phyloP scores from a whole-genome alignment of 2,888 invertebrate species.

The Didymodactylos carnosus region DNA sequence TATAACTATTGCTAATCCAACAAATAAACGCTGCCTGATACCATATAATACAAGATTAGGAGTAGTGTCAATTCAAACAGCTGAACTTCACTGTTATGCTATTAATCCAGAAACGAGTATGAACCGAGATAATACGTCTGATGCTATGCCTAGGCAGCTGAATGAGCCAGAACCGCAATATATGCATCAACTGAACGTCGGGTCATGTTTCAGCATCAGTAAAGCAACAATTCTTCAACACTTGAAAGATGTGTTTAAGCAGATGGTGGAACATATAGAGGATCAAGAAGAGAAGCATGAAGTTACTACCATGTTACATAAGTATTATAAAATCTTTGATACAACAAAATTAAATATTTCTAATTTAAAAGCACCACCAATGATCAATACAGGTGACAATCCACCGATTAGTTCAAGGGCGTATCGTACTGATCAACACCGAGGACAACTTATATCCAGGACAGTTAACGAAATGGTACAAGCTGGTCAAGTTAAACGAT shows the following conservation, averaged over 20 bases:
- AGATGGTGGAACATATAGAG: not conserved
- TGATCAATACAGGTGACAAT: not conserved
- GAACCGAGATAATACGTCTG: too few species aligned
- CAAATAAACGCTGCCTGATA: not conserved
- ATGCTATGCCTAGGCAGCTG: too few species aligned
- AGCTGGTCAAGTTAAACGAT: not conserved
- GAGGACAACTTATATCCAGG: not conserved
- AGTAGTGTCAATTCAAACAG: not conserved
- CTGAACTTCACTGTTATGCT: not conserved
- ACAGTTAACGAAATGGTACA: not conserved
- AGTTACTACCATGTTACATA: not conserved
- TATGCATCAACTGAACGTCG: too few species aligned
- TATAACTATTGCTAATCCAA: not conserved
- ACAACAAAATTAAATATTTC: not conserved
- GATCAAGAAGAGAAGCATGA: not conserved
- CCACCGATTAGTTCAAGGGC: not conserved
- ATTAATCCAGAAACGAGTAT: not conserved
- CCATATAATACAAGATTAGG: not conserved
- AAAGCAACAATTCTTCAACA: not conserved
- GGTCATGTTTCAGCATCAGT: too few species aligned
- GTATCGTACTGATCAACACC: not conserved
- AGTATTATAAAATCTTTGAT: not conserved
- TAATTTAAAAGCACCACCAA: not conserved
- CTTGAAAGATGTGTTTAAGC: not conserved
- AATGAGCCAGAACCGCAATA: not conserved